Evolutionary conservation across 2,113 vertebrate species (phyloP).

Genomic region (Pardalotus punctatus): DNA sequence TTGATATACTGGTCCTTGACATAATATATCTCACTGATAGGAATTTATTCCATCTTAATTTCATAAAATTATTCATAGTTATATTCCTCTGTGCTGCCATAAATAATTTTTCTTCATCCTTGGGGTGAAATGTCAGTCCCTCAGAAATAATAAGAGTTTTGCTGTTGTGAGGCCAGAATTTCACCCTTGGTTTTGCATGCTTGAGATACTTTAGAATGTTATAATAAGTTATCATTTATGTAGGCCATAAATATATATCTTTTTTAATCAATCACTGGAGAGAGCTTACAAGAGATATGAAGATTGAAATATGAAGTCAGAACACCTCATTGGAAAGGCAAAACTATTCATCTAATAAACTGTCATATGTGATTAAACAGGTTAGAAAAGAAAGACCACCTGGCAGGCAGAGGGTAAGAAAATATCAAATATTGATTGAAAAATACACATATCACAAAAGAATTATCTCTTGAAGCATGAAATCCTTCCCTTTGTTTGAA

Average conservation of each 20-base stretch:
- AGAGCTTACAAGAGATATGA: background rate
- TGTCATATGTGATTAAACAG: constrained; percentile 22
- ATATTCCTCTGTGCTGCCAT: background rate
- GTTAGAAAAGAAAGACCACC: constrained; percentile 1
- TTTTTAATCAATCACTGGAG: constrained; percentile 40
- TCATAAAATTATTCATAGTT: constrained; percentile 41
- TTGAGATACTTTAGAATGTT: background rate
- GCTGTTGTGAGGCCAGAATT: background rate
- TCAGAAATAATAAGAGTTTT: background rate
- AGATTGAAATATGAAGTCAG: constrained; percentile 41
- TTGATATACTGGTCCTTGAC: constrained; percentile 29
- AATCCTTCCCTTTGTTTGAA: background rate
- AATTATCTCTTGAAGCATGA: background rate
- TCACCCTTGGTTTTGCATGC: background rate
- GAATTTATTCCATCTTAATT: constrained; percentile 39
- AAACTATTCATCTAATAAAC: constrained; percentile 6
- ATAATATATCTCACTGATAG: constrained; percentile 10
- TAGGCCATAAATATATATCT: constrained; percentile 25
- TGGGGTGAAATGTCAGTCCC: background rate
- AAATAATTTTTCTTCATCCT: constrained; percentile 44
- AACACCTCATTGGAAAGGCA: background rate
- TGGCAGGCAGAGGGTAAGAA: background rate
- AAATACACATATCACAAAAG: background rate
- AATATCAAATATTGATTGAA: background rate
- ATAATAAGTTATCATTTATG: constrained; percentile 30